These are phyloP conservation scores for Mystacornis crossleyi DNA, from an alignment of 2,113 vertebrate species.

Conservation along the genomic window DNA sequence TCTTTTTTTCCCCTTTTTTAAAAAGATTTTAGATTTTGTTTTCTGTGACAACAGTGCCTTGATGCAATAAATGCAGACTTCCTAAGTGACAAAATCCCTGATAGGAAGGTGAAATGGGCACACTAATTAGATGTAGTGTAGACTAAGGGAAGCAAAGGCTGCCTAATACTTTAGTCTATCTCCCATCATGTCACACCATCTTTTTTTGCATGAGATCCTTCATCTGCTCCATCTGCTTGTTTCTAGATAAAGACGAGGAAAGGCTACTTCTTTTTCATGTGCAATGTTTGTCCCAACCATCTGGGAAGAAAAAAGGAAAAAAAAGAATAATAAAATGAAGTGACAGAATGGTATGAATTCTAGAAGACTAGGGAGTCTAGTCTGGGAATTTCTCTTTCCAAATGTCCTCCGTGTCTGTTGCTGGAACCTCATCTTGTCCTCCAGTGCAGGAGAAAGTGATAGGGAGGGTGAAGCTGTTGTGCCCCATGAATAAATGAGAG, in stretches of 20 bases:
- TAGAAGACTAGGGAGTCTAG: background rate
- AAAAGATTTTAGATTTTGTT: background rate
- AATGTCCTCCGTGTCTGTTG: background rate
- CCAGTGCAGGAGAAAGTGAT: fast-evolving
- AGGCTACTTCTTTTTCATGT: background rate
- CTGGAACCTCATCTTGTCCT: background rate
- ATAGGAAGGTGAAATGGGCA: background rate
- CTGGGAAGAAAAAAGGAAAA: background rate
- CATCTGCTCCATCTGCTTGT: background rate
- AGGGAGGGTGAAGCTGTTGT: background rate
- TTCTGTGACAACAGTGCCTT: background rate
- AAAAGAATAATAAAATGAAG: background rate
- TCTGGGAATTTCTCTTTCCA: background rate
- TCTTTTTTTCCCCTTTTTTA: background rate
- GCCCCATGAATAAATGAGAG: background rate
- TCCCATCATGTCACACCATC: background rate
- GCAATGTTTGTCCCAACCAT: background rate
- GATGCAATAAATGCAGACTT: background rate
- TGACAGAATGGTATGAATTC: background rate
- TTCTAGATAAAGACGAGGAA: background rate
- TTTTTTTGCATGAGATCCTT: background rate
- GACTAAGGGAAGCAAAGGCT: background rate
- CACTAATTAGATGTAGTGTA: background rate
- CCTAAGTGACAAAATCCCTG: background rate
- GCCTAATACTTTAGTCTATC: background rate